Evolutionary conservation across 1,140 invertebrate species (phyloP).

Genomic region (Tenebrio molitor): DNA sequence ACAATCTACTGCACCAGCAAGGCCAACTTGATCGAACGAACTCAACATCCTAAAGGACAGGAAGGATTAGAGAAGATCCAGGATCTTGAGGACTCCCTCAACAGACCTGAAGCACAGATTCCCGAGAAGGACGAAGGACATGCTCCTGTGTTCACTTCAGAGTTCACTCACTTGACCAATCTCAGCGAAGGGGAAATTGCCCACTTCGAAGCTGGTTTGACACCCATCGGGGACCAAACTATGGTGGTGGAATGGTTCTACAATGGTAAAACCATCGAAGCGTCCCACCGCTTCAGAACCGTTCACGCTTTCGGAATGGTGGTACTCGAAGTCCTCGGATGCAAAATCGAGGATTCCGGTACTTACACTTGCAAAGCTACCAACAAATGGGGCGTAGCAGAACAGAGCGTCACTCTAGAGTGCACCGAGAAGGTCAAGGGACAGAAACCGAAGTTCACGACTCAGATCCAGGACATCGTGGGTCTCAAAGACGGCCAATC

Average conservation of each 20-base stretch:
- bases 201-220: constrained; percentile 94
- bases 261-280: constrained; percentile 89
- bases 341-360: constrained; percentile 90
- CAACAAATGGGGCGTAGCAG: constrained; percentile 89
- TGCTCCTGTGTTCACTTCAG: constrained; percentile 89
- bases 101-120: constrained; percentile 76
- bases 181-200: constrained; percentile 92
- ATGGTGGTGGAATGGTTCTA: constrained; percentile 99
- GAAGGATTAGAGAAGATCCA: constrained; percentile 92
- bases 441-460: constrained; percentile 89
- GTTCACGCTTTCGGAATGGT: constrained; percentile 97
- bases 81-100: constrained; percentile 88
- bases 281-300: constrained; percentile 89
- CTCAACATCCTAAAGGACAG: constrained; percentile 93
- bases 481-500: constrained; percentile 92
- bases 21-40: constrained; percentile 86
- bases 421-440: constrained; percentile 88
- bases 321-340: constrained; percentile 92
- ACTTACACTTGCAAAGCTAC: constrained; percentile 89
- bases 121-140: constrained; percentile 82
- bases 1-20: constrained; percentile 88
- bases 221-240: constrained; percentile 93
- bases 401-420: constrained; percentile 86
- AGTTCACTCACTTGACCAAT: constrained; percentile 86
- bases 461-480: constrained; percentile 87